Evolutionary conservation across 2,888 invertebrate species (phyloP), one percentile per base, ranked within the genome.

Genomic region (Caenorhabditis plicata): DNA sequence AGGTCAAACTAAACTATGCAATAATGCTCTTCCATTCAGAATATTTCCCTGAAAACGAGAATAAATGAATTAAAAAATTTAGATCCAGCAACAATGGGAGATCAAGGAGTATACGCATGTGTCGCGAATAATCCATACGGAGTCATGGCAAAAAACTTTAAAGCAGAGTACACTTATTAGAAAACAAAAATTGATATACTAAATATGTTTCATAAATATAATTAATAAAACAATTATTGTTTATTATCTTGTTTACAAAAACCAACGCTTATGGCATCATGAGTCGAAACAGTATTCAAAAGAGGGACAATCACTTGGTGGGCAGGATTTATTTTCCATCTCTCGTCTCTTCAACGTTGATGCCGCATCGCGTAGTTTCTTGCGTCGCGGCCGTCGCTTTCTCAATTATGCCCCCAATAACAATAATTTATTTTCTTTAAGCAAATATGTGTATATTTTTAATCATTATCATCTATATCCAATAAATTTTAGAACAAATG

Each of bases 81-180:
- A 67, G 72, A 80, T 26, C 80, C 80, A 4, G 79, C 80, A 3
- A 80, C 79, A 8, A 80, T 80, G 80, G 79, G 78, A 11, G 80
- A 80, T 52, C 80, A 80, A 48, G 78, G 79, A 39, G 70, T 74
- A 9, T 74, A 74, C 41, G 73, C 77, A 4, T 78, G 78, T 51
- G 78, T 80, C 17, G 77, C 80, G 2, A 79, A 80, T 55, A 80
- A 80, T 50, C 72, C 74, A 27, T 64, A 70, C 32, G 80, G 80
- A 15, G 74, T 77, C 3, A 80, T 80, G 80, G 79, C 79, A 1
- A 80, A 80, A 61, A 80, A 80, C 54, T 80, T 80, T 52, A 79
- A 79, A 60, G 79, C 79, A 11, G 79, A 79, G 52, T 79, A 79
- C 47, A 72, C 72, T 11, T 79, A 78, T 53, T 78, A 50, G 65